A percentile compares a stretch with the other conserved stretches of the same genome.
Conservation (phyloP, 2,888 invertebrate species). For the Acanthosoma haemorrhoidale region DNA sequence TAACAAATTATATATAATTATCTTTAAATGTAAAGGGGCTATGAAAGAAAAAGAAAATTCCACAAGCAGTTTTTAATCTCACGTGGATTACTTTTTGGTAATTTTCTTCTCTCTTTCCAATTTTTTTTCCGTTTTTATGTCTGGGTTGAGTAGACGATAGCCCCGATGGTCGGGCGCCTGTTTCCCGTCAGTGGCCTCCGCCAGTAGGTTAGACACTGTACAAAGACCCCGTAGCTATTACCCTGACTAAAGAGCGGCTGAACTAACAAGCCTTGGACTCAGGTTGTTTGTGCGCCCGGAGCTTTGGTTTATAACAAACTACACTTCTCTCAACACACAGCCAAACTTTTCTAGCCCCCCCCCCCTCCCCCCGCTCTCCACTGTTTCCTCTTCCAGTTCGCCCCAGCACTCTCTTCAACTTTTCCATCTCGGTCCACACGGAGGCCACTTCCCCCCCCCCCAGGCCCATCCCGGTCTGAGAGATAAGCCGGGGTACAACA, state of each 20-base stretch:
- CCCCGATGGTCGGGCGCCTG: neutral
- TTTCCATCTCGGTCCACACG: neutral
- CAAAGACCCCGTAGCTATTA: neutral
- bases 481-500: neutral
- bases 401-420: neutral
- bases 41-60: no score
- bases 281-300: neutral
- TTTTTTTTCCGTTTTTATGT: no score
- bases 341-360: slow-evolving; percentile 11
- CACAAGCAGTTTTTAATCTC: no score
- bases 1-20: no score
- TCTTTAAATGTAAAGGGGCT: neutral
- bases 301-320: slow-evolving; percentile 12
- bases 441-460: neutral
- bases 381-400: neutral
- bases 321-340: neutral
- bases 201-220: no score
- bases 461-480: neutral
- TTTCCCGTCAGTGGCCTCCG: no score
- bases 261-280: neutral
- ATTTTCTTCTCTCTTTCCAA: no score
- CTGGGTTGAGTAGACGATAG: neutral
- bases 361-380: neutral
- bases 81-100: neutral
- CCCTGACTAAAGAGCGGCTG: neutral